Evolutionary conservation across 2,113 vertebrate species (phyloP), one percentile per base, ranked within the genome.

Genomic region (Dicaeum eximium): DNA sequence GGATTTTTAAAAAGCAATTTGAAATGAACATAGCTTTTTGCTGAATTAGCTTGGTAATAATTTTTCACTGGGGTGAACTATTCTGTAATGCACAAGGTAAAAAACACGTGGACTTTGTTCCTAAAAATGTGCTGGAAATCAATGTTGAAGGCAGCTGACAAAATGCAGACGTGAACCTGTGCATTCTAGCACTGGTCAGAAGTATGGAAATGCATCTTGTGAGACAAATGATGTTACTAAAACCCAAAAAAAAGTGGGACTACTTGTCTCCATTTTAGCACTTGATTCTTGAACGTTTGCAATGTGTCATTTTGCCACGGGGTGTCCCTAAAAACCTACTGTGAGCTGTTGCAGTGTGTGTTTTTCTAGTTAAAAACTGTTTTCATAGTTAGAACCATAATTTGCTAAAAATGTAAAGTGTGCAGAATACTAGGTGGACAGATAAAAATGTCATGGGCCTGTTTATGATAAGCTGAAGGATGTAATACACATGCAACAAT

Each of bases 251-350:
- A 64, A 62, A 48, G 3, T 4, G 3, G 19, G 45, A 54, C 20
- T 4, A 0, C 18, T 80, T 60, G 18, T 88, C 67, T 70, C 6
- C 10, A 2, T 16, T 78, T 70, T n/a, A 33, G 14, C 35, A 10
- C 11, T 38, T 31, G 19, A 54, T 48, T 64, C 8, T 33, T 71
- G n/a, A 67, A 48, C 2, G 4, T 71, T 71, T 75, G 69, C 45
- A n/a, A 2, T 64, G 25, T 45, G 45, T 45, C 18, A 2, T 82
- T 94, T 91, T 91, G 80, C 92, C 96, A 89, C 65, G 0, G 4
- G 92, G 53, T 93, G 94, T 80, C 92, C 72, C 44, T 93, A 61
- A 69, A 84, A 87, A 64, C 31, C 31, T 62, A 24, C 31, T 11
- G 7, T 53, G 50, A 61, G 30, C 18, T 84, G 37, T 44, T 44